These are phyloP conservation scores for Tanaodytes sp. DNA, from an alignment of 2,888 invertebrate genomes.

Conservation along the genomic window DNA sequence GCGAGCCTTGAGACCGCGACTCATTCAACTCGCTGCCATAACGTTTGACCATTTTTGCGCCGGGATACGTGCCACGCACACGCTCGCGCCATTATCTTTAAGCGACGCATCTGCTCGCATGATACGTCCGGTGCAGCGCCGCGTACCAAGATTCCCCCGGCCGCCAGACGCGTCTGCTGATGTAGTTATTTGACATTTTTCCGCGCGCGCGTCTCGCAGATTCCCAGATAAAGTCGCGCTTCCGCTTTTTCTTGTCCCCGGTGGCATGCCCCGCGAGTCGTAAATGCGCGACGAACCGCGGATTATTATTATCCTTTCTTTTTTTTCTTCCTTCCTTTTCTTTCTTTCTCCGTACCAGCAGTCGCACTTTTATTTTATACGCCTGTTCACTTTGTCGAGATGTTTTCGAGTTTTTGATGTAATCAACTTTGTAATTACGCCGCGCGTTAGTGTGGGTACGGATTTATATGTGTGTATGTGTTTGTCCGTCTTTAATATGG, in stretches of 20 bases:
- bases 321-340: not conserved
- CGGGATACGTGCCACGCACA: constrained; percentile 17
- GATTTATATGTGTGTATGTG: too few relatives aligned
- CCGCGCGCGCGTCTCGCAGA: constrained; percentile 25
- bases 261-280: constrained; percentile 20
- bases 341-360: too few relatives aligned
- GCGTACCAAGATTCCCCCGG: not conserved
- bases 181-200: constrained; percentile 42
- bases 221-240: constrained; percentile 42
- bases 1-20: constrained; percentile 24
- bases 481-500: too few relatives aligned
- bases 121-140: constrained; percentile 16
- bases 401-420: constrained; percentile 23
- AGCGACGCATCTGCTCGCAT: constrained; percentile 27
- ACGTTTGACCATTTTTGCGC: constrained; percentile 30
- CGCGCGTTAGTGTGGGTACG: too few relatives aligned
- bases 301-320: too few relatives aligned
- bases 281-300: constrained; percentile 21
- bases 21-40: constrained; percentile 29
- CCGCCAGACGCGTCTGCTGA: constrained; percentile 34
- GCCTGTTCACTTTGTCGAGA: constrained; percentile 33
- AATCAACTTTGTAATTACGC: constrained; percentile 31
- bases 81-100: constrained; percentile 25
- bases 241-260: constrained; percentile 37
- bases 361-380: constrained; percentile 41